Conservation (phyloP, 64 coral and sea anemone genomes). For the Pachyseris speciosa region DNA sequence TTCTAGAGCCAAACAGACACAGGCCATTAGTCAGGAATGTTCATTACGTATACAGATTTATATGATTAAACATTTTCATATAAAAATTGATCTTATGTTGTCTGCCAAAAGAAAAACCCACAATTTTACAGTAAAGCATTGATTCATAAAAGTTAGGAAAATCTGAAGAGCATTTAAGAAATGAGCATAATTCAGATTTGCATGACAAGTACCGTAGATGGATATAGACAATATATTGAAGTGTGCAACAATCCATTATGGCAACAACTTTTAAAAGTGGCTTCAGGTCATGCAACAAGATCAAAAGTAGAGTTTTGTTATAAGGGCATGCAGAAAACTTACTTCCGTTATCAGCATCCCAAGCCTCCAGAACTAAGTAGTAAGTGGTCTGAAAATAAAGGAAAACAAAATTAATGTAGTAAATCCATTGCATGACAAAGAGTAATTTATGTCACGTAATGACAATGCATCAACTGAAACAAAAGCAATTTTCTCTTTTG, state of each 20-base stretch:
- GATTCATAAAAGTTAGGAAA: slow-evolving; percentile 1
- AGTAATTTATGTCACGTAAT: neutral
- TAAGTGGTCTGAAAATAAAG: slow-evolving; percentile 82
- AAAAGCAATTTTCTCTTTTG: neutral
- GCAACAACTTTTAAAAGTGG: neutral
- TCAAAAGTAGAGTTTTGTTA: too few relatives aligned
- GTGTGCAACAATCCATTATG: neutral
- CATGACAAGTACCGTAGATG: neutral
- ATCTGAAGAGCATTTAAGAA: neutral
- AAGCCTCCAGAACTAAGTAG: slow-evolving; percentile 74
- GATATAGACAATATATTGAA: slow-evolving; percentile 10
- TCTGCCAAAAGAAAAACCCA: too few relatives aligned
- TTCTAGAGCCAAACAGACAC: too few relatives aligned
- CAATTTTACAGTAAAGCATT: too few relatives aligned
- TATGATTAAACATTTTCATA: too few relatives aligned
- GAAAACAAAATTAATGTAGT: neutral
- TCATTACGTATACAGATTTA: neutral
- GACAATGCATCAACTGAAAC: neutral
- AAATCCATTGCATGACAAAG: neutral
- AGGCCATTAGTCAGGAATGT: too few relatives aligned
- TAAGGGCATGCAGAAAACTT: slow-evolving; percentile 12
- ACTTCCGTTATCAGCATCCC: slow-evolving; percentile 85
- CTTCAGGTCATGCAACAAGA: slow-evolving; percentile 19
- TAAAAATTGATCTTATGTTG: too few relatives aligned
- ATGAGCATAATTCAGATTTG: neutral